Base-by-base conservation (phyloP, 2,113 vertebrate genomes). In the Nothobranchius furzeri region DNA sequence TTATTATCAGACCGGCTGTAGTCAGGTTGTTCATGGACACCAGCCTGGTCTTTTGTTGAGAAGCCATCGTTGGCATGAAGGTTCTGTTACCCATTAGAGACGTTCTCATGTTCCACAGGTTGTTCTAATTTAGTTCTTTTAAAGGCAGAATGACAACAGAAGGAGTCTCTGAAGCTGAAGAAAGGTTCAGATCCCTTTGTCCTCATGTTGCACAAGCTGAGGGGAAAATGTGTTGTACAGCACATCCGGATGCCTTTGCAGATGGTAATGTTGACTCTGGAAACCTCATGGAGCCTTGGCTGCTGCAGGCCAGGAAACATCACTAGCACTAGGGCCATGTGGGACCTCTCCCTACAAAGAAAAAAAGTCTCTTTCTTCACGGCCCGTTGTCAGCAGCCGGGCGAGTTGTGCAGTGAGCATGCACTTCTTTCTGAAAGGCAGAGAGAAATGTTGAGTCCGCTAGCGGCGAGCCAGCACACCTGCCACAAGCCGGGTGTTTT, bases 291-390 rank as follows among this genome's bases (percentile, higher is more conserved):
- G 61, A 81, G 49, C 11, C 17, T 60, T 62, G 56, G 78, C 82
- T 79, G 69, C 81, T 80, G 64, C 79, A 76, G 78, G 72, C 87
- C 87, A 87, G 75, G 85, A 87, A 92, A 92, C 90, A 79, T 82
- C 76, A 82, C 91, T 91, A 89, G 91, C 91, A 92, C 93, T 93
- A 94, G 93, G 92, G 92, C 92, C 93, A 91, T 94, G 93, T 90
- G 89, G 91, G 88, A 93, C 83, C 77, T 86, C 81, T 82, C 76
- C 69, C 7, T 86, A 81, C 73, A 82, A 74, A 57, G 74, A 60
- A 65, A 72, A 68, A 74, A 54, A 83, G 80, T 72, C 85, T 55
- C 37, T 57, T 56, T 91, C 88, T 89, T 90, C 91, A 90, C 89
- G 87, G 86, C 78, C 84, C 78, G 82, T 92, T 92, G 90, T 91